Conservation (phyloP, 2,113 vertebrate genomes). For the Nettapus auritus region DNA sequence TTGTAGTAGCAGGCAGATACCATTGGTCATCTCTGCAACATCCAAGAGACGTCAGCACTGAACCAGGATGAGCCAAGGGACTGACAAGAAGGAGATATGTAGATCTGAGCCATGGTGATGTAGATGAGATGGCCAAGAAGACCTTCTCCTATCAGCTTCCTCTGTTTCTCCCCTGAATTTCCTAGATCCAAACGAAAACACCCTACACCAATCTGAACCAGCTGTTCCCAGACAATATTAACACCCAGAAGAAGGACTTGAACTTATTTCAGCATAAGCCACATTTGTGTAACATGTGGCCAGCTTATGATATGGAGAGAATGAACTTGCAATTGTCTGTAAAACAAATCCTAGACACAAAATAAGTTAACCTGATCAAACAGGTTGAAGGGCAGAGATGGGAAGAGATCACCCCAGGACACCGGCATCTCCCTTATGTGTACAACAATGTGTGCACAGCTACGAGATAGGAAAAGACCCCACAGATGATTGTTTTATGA, state of each 20-base stretch:
- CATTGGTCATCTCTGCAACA: background rate
- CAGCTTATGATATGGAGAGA: background rate
- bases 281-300: background rate
- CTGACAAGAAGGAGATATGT: background rate
- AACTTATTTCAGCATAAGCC: background rate
- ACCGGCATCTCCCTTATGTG: background rate
- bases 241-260: background rate
- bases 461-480: background rate
- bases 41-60: background rate
- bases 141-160: background rate
- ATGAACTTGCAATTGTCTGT: background rate
- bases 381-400: background rate
- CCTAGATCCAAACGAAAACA: accelerated
- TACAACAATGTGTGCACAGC: accelerated
- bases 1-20: background rate
- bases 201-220: background rate
- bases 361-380: background rate
- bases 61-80: background rate
- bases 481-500: accelerated
- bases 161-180: background rate
- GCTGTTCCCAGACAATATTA: background rate
- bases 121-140: background rate
- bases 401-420: background rate
- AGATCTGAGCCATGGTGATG: accelerated
- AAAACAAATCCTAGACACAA: accelerated